phyloP scores from a whole-genome alignment of 2,888 invertebrate species.

The Morpho deidamia region DNA sequence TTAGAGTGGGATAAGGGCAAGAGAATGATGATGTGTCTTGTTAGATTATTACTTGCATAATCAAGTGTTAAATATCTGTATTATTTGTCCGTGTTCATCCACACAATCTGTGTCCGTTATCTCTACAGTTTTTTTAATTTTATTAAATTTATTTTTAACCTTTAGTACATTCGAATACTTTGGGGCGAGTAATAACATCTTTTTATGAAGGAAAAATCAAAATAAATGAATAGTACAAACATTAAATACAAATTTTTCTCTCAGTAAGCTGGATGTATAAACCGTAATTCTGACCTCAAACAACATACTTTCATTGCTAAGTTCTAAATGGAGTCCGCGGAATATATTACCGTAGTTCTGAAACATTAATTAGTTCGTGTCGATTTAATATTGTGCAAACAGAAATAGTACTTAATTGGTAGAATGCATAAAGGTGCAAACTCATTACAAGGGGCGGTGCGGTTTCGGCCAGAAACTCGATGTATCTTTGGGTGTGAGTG shows the following conservation, averaged over 20 bases:
- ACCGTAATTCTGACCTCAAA: neutral
- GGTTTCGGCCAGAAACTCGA: constrained; percentile 71
- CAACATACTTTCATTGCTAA: neutral
- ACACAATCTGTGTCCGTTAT: too few species aligned
- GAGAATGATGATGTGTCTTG: too few species aligned
- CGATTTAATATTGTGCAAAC: constrained; percentile 26
- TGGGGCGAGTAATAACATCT: neutral
- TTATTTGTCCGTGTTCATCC: too few species aligned
- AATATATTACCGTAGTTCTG: constrained; percentile 10
- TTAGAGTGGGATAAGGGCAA: too few species aligned
- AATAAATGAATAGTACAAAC: neutral
- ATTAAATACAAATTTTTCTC: neutral
- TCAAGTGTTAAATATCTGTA: too few species aligned
- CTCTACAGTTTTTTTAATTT: neutral
- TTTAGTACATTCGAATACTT: neutral
- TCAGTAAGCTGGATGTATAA: neutral
- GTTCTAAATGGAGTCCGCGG: constrained; percentile 4
- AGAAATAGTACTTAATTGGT: constrained; percentile 28
- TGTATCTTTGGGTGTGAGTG: constrained; percentile 73
- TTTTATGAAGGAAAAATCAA: neutral
- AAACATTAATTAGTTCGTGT: constrained; percentile 24
- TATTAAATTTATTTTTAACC: neutral
- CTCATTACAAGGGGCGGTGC: constrained; percentile 66
- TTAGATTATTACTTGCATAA: too few species aligned
- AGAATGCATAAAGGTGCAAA: constrained; percentile 51